Evolutionary conservation across 1,140 invertebrate genomes (phyloP).

Genomic region (Drosophila tristis): DNA sequence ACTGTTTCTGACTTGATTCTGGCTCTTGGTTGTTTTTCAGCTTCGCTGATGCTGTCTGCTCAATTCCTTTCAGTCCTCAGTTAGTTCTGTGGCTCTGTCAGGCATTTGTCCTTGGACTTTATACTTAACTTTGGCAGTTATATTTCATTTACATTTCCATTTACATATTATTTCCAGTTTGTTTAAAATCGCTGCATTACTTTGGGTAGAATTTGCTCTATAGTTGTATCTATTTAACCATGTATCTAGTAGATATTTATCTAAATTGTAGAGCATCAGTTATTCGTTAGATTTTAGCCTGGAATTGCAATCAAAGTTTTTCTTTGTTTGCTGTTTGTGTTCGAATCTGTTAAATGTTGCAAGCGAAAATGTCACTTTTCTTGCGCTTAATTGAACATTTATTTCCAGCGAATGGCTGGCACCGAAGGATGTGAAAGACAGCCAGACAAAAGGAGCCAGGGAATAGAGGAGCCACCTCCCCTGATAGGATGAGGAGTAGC

Average conservation of each 20-base stretch:
- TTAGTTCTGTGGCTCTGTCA: conserved; percentile 44
- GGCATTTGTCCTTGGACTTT: conserved; percentile 27
- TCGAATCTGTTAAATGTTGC: conserved; percentile 65
- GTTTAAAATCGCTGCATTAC: neutral
- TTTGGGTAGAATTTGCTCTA: neutral
- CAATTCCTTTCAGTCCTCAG: conserved; percentile 49
- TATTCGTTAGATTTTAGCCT: neutral
- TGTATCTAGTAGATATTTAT: too few relatives aligned
- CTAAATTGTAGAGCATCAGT: too few relatives aligned
- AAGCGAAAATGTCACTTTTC: conserved; percentile 46
- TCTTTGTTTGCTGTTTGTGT: conserved; percentile 1
- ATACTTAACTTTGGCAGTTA: conserved; percentile 14
- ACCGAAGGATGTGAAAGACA: conserved; percentile 18
- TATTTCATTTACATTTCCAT: conserved; percentile 5
- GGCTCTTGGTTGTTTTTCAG: conserved; percentile 36
- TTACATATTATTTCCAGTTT: neutral
- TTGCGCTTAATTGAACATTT: conserved; percentile 62
- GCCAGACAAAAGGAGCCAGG: conserved; percentile 1
- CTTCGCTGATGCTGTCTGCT: conserved; percentile 41
- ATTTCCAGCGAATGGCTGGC: conserved; percentile 30
- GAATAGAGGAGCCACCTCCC: too few relatives aligned
- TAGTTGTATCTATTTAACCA: neutral
- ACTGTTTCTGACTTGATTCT: conserved; percentile 40
- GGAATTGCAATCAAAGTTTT: too few relatives aligned
- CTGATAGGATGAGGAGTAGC: neutral